Evolutionary conservation across 2,797 vertebrate species (phyloP).

Genomic region (Trematocara caparti): DNA sequence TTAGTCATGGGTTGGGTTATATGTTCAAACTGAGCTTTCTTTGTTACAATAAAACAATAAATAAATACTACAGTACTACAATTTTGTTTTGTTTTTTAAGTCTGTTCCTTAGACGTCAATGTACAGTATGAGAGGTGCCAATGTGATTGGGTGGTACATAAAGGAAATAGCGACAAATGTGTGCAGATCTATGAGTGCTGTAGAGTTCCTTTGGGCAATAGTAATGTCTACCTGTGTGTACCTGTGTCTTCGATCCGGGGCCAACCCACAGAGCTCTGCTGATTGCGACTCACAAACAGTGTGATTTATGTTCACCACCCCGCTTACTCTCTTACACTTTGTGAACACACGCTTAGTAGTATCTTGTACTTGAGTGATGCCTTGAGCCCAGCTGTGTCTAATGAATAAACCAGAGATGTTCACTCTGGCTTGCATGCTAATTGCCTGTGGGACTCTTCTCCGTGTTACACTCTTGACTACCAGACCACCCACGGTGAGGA

Average conservation of each 20-base stretch:
- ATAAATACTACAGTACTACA: neutral
- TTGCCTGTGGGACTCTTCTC: conserved; percentile 56
- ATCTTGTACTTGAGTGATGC: conserved; percentile 40
- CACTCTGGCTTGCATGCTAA: conserved; percentile 58
- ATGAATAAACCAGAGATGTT: conserved; percentile 68
- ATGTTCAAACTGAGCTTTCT: neutral
- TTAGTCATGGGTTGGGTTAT: rapidly evolving
- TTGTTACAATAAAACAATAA: neutral
- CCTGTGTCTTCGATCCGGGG: neutral
- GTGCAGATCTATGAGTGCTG: neutral
- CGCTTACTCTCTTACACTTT: neutral
- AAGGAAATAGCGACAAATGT: neutral
- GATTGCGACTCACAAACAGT: conserved; percentile 17
- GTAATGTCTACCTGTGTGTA: neutral
- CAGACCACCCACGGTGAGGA: conserved; percentile 67
- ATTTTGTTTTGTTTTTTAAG: neutral
- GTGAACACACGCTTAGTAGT: neutral
- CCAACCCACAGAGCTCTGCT: neutral
- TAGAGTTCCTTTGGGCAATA: neutral
- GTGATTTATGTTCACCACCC: neutral
- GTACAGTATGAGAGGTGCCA: neutral
- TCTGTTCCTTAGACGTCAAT: rapidly evolving
- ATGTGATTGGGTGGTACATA: neutral
- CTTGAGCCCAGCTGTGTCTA: conserved; percentile 64
- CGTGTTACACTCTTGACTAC: conserved; percentile 23